Evolutionary conservation across 1,140 invertebrate species (phyloP), one percentile per base, ranked within the genome.

Genomic region (Brachionus manjavacas): DNA sequence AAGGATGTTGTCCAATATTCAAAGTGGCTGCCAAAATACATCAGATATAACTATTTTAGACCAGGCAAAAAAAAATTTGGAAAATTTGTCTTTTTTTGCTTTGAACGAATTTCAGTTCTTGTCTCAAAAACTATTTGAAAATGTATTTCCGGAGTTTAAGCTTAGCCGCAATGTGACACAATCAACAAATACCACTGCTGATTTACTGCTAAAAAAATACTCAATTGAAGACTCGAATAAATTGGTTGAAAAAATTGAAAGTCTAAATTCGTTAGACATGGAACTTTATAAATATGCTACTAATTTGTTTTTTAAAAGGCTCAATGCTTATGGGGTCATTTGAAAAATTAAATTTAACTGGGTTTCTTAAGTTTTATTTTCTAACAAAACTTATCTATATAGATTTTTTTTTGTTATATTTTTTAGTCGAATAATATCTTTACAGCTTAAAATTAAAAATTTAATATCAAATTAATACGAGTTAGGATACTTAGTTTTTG

Each of bases 21-120:
- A 72, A 39, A 16, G 23, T 72, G 68, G 39, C 12, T 72, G 68
- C 31, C 70, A 86, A 16, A 89, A 90, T 68, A 89, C 91, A 35
- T 90, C 94, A 66, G 93, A 96, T 88, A 90, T 92, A 70, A 92
- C 95, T 49, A 93, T 98, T 91, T 90, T 99, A 46, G 93, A 94
- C 41, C 96, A 95, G 88, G 97, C 97, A 43, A 98, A 98, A 90
- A 91, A 93, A 85, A 99, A 99, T 91, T 91, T 99, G 39, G 93
- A 93, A 84, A 93, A 94, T 70, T 96, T 99, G 94, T 94, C 96
- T 39, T 99, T 96, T 88, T 98, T 99, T 90, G 97, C 97, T 84
- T 91, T 99, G 74, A 97, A 96, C 23, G 97, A 99, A 90, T 93
- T 93, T 89, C 97, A 98, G 90, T 94, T 94, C 91, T 94, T 94